Evolutionary conservation across 1,140 invertebrate genomes (phyloP), one percentile per base, ranked within the genome.

Genomic region (Aricia agestis): DNA sequence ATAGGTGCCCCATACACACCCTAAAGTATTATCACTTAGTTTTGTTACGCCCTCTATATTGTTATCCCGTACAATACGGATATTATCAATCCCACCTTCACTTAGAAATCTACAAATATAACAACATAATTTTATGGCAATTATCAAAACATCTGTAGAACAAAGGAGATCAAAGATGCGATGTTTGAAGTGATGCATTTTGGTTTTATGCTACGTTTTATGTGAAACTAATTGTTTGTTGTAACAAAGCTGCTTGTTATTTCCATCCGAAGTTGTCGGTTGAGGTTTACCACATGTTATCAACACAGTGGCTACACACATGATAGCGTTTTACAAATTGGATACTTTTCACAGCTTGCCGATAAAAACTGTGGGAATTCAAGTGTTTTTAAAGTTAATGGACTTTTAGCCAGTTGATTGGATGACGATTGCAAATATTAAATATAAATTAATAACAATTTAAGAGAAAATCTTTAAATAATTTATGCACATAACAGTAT

Each of bases 311-410:
- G 25, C 25, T 25, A 25, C 7, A 58, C 58, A 18, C 18, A 10
- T 59, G 58, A 17, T 59, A 9, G n/a, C n/a, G n/a, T 18, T 59
- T 18, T 59, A 59, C 58, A 59, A 59, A 59, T 58, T 58, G 57
- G 15, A 18, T 17, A 59, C 18, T 59, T 59, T 59, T 59, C 4
- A 59, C n/a, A 6, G 6, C 36, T 36, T 36, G 36, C 36, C 36
- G 36, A 36, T 36, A 36, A 25, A 1, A 25, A 25, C 1, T 25
- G 25, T 25, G 25, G 25, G 25, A 25, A 25, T 25, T 25, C 1
- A 1, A 25, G 25, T 25, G 25, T 25, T 25, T 25, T 25, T 25
- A 25, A 25, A 25, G 3, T 25, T 25, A 25, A 25, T 25, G 25
- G 25, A 3, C 25, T 25, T 3, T 2, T 25, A 25, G 25, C 3